phyloP scores from a whole-genome alignment of 2,113 vertebrate species.

The Meriones unguiculatus region DNA sequence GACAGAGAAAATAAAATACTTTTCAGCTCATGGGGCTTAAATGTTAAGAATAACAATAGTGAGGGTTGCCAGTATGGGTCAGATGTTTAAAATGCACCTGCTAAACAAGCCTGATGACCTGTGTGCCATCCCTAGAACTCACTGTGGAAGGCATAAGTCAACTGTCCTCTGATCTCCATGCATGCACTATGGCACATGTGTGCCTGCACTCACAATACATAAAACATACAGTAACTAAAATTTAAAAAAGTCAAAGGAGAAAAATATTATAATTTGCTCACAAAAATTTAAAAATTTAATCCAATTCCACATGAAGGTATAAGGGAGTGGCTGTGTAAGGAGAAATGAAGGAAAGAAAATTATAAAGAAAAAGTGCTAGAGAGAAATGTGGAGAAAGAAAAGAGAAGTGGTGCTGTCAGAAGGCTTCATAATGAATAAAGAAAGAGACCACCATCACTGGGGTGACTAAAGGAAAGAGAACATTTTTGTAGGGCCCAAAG shows the following conservation, averaged over 20 bases:
- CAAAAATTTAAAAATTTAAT: slow-evolving; percentile 3
- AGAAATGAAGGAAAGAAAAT: neutral
- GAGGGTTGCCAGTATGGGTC: neutral
- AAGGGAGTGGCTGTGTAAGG: neutral
- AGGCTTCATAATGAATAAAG: neutral
- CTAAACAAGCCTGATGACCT: neutral
- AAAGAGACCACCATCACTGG: neutral
- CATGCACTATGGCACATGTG: neutral
- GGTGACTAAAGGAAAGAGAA: neutral
- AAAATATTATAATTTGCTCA: neutral
- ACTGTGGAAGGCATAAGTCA: too few relatives aligned
- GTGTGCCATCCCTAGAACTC: neutral
- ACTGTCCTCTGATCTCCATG: neutral
- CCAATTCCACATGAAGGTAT: neutral
- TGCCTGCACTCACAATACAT: neutral
- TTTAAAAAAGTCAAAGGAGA: neutral
- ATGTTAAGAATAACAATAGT: neutral
- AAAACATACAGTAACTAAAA: neutral
- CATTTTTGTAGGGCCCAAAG: neutral
- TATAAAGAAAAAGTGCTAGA: neutral
- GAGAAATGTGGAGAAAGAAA: neutral
- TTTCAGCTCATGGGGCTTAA: neutral
- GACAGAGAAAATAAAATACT: neutral
- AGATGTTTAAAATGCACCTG: neutral
- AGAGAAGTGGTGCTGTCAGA: neutral